Evolutionary conservation across 2,797 vertebrate genomes (phyloP), one percentile per base, ranked within the genome.

Genomic region (Diceros bicornis): DNA sequence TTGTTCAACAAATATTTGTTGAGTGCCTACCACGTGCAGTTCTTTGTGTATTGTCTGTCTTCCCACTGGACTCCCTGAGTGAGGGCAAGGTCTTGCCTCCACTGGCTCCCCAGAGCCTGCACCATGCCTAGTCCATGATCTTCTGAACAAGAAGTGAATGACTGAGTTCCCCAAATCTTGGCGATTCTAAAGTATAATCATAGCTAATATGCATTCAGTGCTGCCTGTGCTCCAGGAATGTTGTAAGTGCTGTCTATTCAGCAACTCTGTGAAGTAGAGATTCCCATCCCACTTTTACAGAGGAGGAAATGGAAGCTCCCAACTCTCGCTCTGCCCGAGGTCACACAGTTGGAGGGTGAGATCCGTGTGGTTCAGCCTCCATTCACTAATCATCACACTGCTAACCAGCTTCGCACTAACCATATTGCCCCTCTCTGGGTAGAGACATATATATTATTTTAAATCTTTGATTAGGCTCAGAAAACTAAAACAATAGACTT

Each of bases 11-110:
- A 72, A 29, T 55, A 47, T 16, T n/a, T 44, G 29, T n/a, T 11
- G 44, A 71, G 25, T 0, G 9, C 61, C 23, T n/a, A 11, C 77
- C 66, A 37, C 7, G 0, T 0, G 3, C 18, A 41, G 55, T 9
- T 91, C 52, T 79, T 17, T 29, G 10, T 59, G 23, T 47, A 11
- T 32, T 32, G 11, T 77, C 41, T 62, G 34, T 72, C 18, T 18
- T 29, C 27, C 64, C 83, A 17, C 20, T 66, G 64, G 29, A 55
- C 61, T 47, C 23, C 34, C 81, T 29, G 23, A 41, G 13, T 50
- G 50, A 50, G 27, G 55, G 32, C 44, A 57, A 10, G 7, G 34
- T 57, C 41, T 68, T 5, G 23, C 34, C n/a, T 29, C 16, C 55
- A 32, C 17, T 9, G n/a, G 14, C n/a, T 27, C 29, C 50, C 41